A percentile compares a stretch with the other conserved stretches of the same genome.
phyloP scores from a whole-genome alignment of 30 jellyfish, hydroid and myxozoan species.

The Chrysaora quinquecirrha region DNA sequence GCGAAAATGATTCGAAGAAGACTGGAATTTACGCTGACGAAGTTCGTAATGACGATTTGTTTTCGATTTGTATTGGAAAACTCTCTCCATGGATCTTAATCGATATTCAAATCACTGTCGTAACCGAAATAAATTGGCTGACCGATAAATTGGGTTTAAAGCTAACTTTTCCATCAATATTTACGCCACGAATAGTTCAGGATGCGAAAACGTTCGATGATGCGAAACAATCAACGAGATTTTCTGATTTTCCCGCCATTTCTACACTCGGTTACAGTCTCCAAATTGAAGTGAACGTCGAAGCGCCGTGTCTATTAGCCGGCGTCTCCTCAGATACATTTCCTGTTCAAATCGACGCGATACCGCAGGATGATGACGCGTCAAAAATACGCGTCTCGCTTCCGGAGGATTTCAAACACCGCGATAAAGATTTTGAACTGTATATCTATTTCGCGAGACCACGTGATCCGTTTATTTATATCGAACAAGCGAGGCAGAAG shows the following conservation, averaged over 20 bases:
- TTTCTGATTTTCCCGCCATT: conserved; percentile 54
- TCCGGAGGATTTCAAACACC: conserved; percentile 81
- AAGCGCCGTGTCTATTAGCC: conserved; percentile 96
- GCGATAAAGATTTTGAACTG: conserved; percentile 68
- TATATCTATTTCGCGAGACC: conserved; percentile 80
- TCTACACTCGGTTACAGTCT: conserved; percentile 92
- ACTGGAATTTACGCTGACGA: conserved; percentile 48
- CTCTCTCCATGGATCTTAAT: conserved; percentile 90
- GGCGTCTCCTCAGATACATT: conserved; percentile 92
- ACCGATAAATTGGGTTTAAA: conserved; percentile 58
- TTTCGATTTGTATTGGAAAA: conserved; percentile 81
- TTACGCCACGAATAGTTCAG: conserved; percentile 78
- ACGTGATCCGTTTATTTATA: conserved; percentile 89
- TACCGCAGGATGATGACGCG: conserved; percentile 86
- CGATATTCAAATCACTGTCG: conserved; percentile 81
- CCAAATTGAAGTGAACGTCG: conserved; percentile 77
- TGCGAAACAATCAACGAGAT: not conserved
- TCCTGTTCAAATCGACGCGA: conserved; percentile 85
- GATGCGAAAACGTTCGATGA: conserved; percentile 33
- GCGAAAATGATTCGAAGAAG: conserved; percentile 51
- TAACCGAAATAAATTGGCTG: conserved; percentile 72
- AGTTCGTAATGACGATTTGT: conserved; percentile 65
- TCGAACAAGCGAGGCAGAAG: conserved; percentile 85
- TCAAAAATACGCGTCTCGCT: conserved; percentile 84
- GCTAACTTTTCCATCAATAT: conserved; percentile 78